A percentile compares a stretch with the other conserved stretches of the same genome.
Conservation (phyloP, 1,140 invertebrate genomes). For the Wasmannia auropunctata region DNA sequence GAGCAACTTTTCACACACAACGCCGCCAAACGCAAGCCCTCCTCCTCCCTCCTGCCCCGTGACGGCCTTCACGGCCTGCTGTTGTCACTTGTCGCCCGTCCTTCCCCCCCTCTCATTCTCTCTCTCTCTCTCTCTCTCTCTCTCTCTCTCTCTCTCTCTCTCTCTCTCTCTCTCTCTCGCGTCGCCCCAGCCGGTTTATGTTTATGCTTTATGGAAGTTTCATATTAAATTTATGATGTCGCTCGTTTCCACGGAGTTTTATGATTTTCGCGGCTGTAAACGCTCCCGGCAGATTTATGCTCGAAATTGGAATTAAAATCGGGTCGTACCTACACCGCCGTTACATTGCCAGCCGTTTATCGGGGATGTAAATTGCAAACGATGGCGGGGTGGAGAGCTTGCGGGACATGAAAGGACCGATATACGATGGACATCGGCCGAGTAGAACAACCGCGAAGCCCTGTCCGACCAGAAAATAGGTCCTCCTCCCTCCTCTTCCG, state of each 20-base stretch:
- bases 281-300: slow-evolving; percentile 73
- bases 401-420: background rate
- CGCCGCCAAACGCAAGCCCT: slow-evolving; percentile 27
- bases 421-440: slow-evolving; percentile 12
- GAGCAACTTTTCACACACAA: slow-evolving; percentile 70
- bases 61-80: slow-evolving; percentile 53
- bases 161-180: too few relatives aligned
- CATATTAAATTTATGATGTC: slow-evolving; percentile 79
- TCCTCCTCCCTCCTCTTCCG: too few relatives aligned
- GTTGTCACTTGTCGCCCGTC: slow-evolving; percentile 72
- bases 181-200: slow-evolving; percentile 66
- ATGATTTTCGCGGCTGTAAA: slow-evolving; percentile 77
- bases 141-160: too few relatives aligned
- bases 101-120: slow-evolving; percentile 29
- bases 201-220: slow-evolving; percentile 80
- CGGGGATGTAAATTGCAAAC: slow-evolving; percentile 38
- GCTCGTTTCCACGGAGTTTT: slow-evolving; percentile 72
- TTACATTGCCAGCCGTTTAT: slow-evolving; percentile 52
- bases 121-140: too few relatives aligned
- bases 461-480: slow-evolving; percentile 50
- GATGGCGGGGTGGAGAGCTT: background rate
- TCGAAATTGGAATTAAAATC: slow-evolving; percentile 78
- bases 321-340: background rate
- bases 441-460: background rate
- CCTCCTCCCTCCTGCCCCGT: too few relatives aligned